Percentiles rank a stretch among this genome's conserved stretches.
phyloP scores from a whole-genome alignment of 2,888 invertebrate species.

The Iphiclides podalirius region DNA sequence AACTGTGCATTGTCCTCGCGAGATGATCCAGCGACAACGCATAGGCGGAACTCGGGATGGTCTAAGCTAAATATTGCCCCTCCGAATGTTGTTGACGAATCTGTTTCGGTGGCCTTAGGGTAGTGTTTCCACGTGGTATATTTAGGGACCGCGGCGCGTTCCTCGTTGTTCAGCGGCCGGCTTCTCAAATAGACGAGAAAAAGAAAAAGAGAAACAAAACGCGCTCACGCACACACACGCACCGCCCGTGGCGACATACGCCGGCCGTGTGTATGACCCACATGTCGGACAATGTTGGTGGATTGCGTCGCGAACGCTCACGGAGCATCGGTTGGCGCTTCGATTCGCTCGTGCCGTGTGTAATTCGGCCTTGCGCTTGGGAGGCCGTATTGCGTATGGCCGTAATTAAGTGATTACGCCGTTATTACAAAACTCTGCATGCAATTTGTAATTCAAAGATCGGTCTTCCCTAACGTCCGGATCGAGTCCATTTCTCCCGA shows the following conservation, averaged over 20 bases:
- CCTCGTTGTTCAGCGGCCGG: conserved; percentile 14
- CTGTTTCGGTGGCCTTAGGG: conserved; percentile 10
- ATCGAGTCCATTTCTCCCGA: too few relatives aligned
- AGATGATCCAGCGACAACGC: too few relatives aligned
- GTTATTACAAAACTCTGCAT: too few relatives aligned
- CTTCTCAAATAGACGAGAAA: conserved; percentile 20
- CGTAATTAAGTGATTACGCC: too few relatives aligned
- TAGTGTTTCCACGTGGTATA: conserved; percentile 14
- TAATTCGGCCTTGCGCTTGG: conserved; percentile 6
- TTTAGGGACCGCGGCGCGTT: conserved; percentile 19
- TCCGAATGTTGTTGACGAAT: background rate
- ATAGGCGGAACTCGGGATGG: too few relatives aligned
- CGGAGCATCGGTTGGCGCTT: too few relatives aligned
- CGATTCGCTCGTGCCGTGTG: too few relatives aligned
- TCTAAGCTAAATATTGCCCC: background rate
- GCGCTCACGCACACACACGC: conserved; percentile 1
- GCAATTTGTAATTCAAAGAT: too few relatives aligned
- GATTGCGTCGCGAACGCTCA: too few relatives aligned
- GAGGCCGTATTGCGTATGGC: background rate
- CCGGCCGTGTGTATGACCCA: conserved; percentile 8
- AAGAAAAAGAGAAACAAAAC: conserved; percentile 8
- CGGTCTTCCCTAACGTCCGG: too few relatives aligned
- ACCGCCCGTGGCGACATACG: background rate
- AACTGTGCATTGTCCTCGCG: too few relatives aligned
- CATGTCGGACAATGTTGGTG: background rate